These are phyloP conservation scores for Neodontobutis hainanensis DNA, from an alignment of 2,113 vertebrate species.

Conservation along the genomic window DNA sequence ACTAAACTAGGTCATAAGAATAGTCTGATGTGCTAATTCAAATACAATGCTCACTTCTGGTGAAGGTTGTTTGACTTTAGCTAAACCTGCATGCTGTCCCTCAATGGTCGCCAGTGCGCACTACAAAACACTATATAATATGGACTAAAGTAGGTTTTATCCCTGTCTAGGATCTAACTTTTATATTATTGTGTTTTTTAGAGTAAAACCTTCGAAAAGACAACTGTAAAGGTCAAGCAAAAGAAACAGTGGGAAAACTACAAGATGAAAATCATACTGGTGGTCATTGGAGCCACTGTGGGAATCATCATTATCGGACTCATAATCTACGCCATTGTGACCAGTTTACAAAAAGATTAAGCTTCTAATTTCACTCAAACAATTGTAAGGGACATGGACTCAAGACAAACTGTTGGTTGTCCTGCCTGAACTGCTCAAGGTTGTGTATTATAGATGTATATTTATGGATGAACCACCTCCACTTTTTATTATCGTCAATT, in stretches of 20 bases:
- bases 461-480: constrained; percentile 35
- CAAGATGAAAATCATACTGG: constrained; percentile 67
- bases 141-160: no score
- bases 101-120: no score
- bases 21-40: no score
- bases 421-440: constrained; percentile 13
- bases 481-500: constrained; percentile 28
- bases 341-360: not conserved
- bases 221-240: constrained; percentile 65
- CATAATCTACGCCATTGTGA: constrained; percentile 38
- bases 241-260: constrained; percentile 67
- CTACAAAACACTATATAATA: not conserved
- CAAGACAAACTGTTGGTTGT: constrained; percentile 7
- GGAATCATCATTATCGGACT: constrained; percentile 50
- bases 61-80: no score
- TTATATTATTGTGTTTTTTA: constrained; percentile 32
- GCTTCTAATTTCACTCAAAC: not conserved
- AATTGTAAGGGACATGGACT: not conserved
- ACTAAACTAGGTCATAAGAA: no score
- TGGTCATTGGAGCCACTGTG: constrained; percentile 17
- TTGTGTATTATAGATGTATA: constrained; percentile 21
- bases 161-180: not conserved
- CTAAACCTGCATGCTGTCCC: no score
- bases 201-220: constrained; percentile 76
- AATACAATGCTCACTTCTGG: no score